Percentiles rank a stretch among this genome's conserved stretches.
phyloP scores from a whole-genome alignment of 2,113 vertebrate genomes.

The Puntigrus tetrazona region DNA sequence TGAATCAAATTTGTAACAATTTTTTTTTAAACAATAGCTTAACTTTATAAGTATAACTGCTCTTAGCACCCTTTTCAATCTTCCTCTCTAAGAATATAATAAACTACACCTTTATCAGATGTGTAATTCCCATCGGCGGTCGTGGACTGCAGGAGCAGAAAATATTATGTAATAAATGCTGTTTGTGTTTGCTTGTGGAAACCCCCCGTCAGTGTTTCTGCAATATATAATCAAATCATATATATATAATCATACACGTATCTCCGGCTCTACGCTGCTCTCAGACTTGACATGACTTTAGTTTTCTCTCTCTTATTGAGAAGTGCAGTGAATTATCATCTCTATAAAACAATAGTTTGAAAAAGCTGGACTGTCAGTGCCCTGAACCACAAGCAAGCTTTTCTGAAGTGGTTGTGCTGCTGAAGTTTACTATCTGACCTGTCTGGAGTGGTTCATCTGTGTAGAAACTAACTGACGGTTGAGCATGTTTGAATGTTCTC shows the following conservation, averaged over 20 bases:
- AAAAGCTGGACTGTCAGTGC: background rate
- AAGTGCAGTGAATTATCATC: background rate
- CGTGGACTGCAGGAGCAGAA: background rate
- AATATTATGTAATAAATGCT: background rate
- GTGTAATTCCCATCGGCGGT: no score
- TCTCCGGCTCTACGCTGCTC: background rate
- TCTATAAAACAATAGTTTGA: background rate
- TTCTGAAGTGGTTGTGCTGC: background rate
- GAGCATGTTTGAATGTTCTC: background rate
- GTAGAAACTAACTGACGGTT: background rate
- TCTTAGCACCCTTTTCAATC: background rate
- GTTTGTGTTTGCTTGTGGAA: conserved; percentile 1
- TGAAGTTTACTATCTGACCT: background rate
- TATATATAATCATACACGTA: background rate
- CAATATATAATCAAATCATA: conserved; percentile 32
- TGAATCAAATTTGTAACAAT: background rate
- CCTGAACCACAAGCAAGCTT: background rate
- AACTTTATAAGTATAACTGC: background rate
- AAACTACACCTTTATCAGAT: background rate
- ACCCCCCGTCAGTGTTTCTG: background rate
- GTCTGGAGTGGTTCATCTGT: background rate
- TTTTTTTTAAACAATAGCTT: background rate
- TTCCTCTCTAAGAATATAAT: background rate
- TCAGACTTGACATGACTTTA: background rate
- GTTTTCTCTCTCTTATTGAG: background rate